These are phyloP conservation scores for Sebastes vulpes DNA, from an alignment of 2,797 vertebrate genomes.

Conservation along the genomic window DNA sequence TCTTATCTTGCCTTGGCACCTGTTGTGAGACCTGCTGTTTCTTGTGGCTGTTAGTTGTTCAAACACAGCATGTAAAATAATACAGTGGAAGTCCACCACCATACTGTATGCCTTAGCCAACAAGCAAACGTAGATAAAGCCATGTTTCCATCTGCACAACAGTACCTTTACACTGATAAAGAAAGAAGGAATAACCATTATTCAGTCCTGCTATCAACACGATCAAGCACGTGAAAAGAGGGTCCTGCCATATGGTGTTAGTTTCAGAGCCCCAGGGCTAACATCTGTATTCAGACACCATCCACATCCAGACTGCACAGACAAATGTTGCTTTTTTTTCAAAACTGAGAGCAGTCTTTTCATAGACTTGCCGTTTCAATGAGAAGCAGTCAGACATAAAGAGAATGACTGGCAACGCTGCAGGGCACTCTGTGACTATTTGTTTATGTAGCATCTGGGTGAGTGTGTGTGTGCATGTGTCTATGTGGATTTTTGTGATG, in stretches of 20 bases:
- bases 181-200: slow-evolving; percentile 3
- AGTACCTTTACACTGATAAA: slow-evolving; percentile 7
- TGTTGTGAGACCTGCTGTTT: background rate
- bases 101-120: background rate
- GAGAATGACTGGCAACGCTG: slow-evolving; percentile 43
- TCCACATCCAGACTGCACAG: slow-evolving; percentile 45
- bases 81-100: background rate
- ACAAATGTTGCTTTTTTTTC: slow-evolving; percentile 40
- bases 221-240: slow-evolving; percentile 33
- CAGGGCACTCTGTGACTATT: slow-evolving; percentile 35
- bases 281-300: slow-evolving; percentile 72
- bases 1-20: background rate
- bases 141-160: background rate
- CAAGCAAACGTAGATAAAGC: slow-evolving; percentile 1
- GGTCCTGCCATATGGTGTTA: slow-evolving; percentile 57
- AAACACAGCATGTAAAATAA: background rate
- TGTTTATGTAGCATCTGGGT: slow-evolving; percentile 39
- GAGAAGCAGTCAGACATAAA: slow-evolving; percentile 51
- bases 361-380: slow-evolving; percentile 38
- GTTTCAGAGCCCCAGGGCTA: slow-evolving; percentile 53
- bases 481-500: slow-evolving; percentile 4
- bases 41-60: background rate
- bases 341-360: slow-evolving; percentile 43
- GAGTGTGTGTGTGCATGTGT: background rate
- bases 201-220: slow-evolving; percentile 33